Base-by-base conservation (phyloP, 35 echinoderm and acorn worm species). In the Eucidaris tribuloides region DNA sequence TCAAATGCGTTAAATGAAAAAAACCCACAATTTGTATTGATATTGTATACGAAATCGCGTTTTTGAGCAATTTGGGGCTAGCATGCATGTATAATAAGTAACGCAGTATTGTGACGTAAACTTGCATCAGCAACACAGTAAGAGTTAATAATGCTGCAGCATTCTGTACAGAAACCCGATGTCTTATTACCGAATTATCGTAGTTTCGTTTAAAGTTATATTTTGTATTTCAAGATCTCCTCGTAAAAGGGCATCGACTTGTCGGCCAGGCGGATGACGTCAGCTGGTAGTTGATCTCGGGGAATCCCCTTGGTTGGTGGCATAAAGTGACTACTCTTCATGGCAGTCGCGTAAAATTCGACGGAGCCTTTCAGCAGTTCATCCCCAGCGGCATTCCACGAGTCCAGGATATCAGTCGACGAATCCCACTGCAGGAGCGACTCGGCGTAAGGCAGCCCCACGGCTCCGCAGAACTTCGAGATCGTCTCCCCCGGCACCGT, bases 371-470 rank as follows among this genome's bases (percentile, higher is more conserved):
- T 30, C 4, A 68, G 28, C 6, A 68, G 64, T 20, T 30, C 38
- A 30, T 68, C 64, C 0, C 64, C 64, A 68, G 20, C 7, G 19
- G 64, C 64, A 33, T 68, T 68, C 64, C n/a, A 25, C 27, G 20
- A 25, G 3, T 29, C 38, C 28, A 68, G 25, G 15, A 38, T 18
- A 19, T 68, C 28, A 18, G 64, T 19, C 19, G 64, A 68, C 27
- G 31, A 33, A n/a, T 83, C 81, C 81, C 81, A 83, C 27, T 83
- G 33, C 7, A 83, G 18, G 30, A 83, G 31, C 7, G 32, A 28
- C 25, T 28, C 27, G 57, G 33, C 42, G 60, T 63, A 83, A 2
- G 81, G 81, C 7, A 83, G 38, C 36, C 81, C 81, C 2, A 62
- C 62, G 14, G 57, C 60, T 25, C 24, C 27, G 59, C 81, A 83